Evolutionary conservation across 2,888 invertebrate species (phyloP).

Genomic region (Xanthorhoe designata): DNA sequence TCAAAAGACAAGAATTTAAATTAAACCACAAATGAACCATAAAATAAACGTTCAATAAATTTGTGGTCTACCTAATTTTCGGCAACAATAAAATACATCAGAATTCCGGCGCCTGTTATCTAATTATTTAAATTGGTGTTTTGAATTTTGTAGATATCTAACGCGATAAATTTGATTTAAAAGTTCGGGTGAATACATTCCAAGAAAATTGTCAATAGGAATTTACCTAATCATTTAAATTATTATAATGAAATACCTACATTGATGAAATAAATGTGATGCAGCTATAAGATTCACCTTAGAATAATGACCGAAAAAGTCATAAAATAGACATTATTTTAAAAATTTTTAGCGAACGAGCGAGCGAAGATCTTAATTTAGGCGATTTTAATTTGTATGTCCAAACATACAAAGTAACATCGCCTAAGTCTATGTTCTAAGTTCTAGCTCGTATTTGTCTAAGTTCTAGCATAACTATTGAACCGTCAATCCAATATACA

Average conservation of each 20-base stretch:
- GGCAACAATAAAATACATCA: constrained; percentile 52
- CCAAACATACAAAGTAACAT: too few relatives aligned
- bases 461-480: too few relatives aligned
- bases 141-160: constrained; percentile 20
- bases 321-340: too few relatives aligned
- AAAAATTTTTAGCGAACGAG: too few relatives aligned
- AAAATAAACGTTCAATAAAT: constrained; percentile 49
- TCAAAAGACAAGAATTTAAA: not conserved
- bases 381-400: too few relatives aligned
- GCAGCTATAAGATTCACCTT: too few relatives aligned
- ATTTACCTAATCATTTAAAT: not conserved
- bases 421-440: too few relatives aligned
- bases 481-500: too few relatives aligned
- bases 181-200: constrained; percentile 4
- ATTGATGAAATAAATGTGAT: not conserved
- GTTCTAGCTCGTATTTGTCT: too few relatives aligned
- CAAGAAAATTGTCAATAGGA: not conserved
- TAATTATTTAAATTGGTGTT: constrained; percentile 24
- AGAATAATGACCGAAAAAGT: too few relatives aligned
- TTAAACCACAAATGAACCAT: constrained; percentile 5
- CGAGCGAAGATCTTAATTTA: too few relatives aligned
- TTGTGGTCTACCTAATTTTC: constrained; percentile 50
- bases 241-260: not conserved
- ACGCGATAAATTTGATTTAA: not conserved
- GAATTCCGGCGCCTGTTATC: constrained; percentile 61